Evolutionary conservation across 2,888 invertebrate species (phyloP), one percentile per base, ranked within the genome.

Genomic region (Cephonodes hylas): DNA sequence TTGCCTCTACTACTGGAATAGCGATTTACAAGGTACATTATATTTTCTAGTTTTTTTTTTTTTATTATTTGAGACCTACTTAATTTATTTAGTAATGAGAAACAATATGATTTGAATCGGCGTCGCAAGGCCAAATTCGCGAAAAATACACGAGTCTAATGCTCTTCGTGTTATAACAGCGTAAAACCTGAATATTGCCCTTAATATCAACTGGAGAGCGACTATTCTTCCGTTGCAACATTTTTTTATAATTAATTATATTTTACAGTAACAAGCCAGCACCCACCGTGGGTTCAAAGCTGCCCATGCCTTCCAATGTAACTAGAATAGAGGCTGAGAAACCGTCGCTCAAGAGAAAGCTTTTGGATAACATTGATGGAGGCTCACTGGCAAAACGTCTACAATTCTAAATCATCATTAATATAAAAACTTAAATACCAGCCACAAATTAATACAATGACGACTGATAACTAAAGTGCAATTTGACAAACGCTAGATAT

Each of bases 221-320:
- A n/a, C n/a, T n/a, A n/a, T n/a, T 23, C 6, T 38, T 3, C 23
- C 0, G 13, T 0, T 38, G 8, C 10, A 6, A 38, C 2, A 8
- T 31, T 6, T 42, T 25, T 15, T 22, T 58, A 42, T 3, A 53
- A 10, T 53, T 13, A 53, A 61, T 58, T 66, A 58, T 63, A 65
- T 62, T 62, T 86, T 87, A 38, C 84, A 95, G 96, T 72, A 98
- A 97, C 80, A 97, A 96, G 83, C 99, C 99, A 3, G 95, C 96
- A 5, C 98, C 99, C 0, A 96, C 98, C 0, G 91, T 96, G 6
- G 97, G 97, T 1, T 87, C 94, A n/a, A 96, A 96, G 80, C 85
- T 99, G 60, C 99, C 99, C 0, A 91, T 96, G 78, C 97, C 97
- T 1, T 93, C 94, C 18, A 93, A 91, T 72, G 89, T 96, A 61